These are phyloP conservation scores for Bombus affinis DNA, from an alignment of 1,140 invertebrate genomes.

Conservation along the genomic window DNA sequence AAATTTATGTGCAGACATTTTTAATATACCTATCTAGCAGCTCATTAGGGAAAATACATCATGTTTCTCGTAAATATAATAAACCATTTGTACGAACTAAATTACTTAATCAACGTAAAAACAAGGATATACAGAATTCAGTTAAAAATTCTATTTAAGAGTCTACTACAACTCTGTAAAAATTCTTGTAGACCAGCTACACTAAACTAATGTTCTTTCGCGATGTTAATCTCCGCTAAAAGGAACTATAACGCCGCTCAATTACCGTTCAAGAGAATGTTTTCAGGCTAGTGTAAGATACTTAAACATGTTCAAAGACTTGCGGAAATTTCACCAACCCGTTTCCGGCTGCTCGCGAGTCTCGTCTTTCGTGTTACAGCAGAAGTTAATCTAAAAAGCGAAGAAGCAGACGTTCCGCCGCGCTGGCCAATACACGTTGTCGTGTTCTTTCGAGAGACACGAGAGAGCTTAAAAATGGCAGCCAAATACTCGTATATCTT, in stretches of 20 bases:
- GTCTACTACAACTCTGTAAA: too few species aligned
- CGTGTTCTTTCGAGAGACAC: not conserved
- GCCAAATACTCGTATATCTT: not conserved
- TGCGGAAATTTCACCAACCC: not conserved
- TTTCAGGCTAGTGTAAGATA: not conserved
- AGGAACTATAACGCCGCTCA: not conserved
- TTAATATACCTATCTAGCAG: not conserved
- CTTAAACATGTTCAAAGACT: constrained; percentile 5
- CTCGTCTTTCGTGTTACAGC: not conserved
- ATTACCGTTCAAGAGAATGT: not conserved
- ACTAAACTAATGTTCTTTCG: not conserved
- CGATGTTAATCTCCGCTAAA: not conserved
- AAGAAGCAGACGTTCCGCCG: not conserved
- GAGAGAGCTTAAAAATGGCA: constrained; percentile 2
- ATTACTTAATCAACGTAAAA: not conserved
- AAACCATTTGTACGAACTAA: not conserved
- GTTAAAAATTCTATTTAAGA: not conserved
- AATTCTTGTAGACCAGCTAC: too few species aligned
- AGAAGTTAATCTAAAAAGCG: constrained; percentile 1
- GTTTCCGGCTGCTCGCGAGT: not conserved
- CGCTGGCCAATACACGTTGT: not conserved
- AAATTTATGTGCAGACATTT: not conserved
- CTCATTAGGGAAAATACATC: not conserved
- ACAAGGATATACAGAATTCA: not conserved
- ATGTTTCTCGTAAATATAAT: not conserved